phyloP scores from a whole-genome alignment of 1,140 invertebrate genomes.

The Drosophila truncata region DNA sequence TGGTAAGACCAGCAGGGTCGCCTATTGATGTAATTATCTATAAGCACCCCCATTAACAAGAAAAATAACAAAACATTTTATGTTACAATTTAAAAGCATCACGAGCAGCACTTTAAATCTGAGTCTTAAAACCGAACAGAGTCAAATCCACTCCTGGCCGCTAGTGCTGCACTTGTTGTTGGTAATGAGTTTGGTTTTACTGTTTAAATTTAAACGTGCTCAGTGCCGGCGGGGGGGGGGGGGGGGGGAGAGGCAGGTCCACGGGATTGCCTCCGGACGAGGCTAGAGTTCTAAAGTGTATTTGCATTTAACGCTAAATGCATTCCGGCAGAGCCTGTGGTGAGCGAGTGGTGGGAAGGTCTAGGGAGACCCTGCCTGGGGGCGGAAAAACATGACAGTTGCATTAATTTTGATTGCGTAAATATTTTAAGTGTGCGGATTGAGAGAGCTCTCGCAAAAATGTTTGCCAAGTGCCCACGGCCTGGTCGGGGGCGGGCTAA shows the following conservation, averaged over 20 bases:
- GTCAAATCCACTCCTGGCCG: constrained; percentile 11
- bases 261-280: constrained; percentile 39
- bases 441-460: constrained; percentile 60
- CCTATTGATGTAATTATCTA: neutral
- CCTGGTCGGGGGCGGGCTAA: neutral
- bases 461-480: constrained; percentile 51
- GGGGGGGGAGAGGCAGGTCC: neutral
- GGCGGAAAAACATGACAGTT: constrained; percentile 75
- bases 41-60: neutral
- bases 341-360: neutral
- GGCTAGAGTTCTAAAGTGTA: constrained; percentile 79
- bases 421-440: constrained; percentile 79
- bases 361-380: constrained; percentile 19
- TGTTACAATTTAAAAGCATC: neutral
- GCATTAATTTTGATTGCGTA: constrained; percentile 83
- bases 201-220: constrained; percentile 80
- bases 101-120: neutral
- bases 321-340: constrained; percentile 25
- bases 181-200: constrained; percentile 83
- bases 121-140: neutral
- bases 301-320: constrained; percentile 81
- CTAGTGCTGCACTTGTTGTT: constrained; percentile 67
- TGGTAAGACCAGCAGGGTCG: neutral
- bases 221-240: neutral
- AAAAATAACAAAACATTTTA: neutral